Percentiles rank a stretch among this genome's conserved stretches.
Conservation (phyloP, 2,113 vertebrate species). For the Malaclemys terrapin region DNA sequence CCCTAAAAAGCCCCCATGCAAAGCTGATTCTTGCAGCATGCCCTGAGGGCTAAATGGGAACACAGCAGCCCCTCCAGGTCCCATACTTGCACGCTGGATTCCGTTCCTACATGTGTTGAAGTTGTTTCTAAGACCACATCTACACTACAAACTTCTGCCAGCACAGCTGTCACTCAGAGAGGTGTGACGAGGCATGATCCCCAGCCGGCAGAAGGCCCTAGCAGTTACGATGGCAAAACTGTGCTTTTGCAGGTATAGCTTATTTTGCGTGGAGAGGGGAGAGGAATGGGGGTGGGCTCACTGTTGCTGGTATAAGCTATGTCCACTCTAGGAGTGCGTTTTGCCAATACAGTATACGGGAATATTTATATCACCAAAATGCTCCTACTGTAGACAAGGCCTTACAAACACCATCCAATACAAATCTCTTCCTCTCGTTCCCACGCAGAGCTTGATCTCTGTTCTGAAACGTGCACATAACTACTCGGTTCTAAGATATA, state of each 20-base stretch:
- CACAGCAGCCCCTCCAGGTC: fast-evolving
- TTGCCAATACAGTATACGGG: neutral
- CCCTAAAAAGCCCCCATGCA: neutral
- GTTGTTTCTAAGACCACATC: neutral
- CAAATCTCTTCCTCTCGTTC: neutral
- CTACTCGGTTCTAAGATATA: neutral
- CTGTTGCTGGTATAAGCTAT: neutral
- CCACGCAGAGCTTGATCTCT: neutral
- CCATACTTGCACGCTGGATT: neutral
- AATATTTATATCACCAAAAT: neutral
- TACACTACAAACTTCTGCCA: neutral
- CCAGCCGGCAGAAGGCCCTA: neutral
- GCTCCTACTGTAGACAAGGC: neutral
- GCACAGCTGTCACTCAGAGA: neutral
- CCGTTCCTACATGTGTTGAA: neutral
- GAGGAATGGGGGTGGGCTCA: neutral
- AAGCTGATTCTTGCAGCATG: neutral
- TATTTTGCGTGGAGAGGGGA: neutral
- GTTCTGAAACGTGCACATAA: neutral
- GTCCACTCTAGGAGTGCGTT: neutral
- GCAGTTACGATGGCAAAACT: neutral
- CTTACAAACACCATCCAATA: neutral
- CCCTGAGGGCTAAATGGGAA: neutral
- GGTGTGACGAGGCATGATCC: neutral
- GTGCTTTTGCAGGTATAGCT: neutral